Conservation (phyloP, 2,113 vertebrate genomes). For the Oncorhynchus nerka region DNA sequence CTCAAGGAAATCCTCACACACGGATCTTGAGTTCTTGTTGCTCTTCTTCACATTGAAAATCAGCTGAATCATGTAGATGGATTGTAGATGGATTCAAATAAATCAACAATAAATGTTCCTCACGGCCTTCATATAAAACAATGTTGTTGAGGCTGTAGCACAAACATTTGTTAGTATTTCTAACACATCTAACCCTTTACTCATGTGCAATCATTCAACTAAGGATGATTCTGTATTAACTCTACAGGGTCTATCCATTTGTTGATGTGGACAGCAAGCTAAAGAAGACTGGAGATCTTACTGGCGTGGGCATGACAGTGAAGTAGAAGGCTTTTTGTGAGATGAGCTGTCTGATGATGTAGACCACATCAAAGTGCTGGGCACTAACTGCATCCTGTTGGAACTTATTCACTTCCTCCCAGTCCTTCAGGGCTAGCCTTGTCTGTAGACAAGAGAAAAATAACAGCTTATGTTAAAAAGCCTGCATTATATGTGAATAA, state of each 20-base stretch:
- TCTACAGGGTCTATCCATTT: not conserved
- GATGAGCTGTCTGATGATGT: conserved; percentile 78
- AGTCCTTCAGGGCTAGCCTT: conserved; percentile 85
- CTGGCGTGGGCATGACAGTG: conserved; percentile 84
- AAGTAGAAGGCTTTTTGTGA: conserved; percentile 84
- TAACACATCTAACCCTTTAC: too few species aligned
- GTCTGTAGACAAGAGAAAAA: conserved; percentile 72
- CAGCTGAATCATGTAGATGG: conserved; percentile 46
- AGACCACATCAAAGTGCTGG: conserved; percentile 84
- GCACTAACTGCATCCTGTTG: conserved; percentile 81
- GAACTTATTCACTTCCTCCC: conserved; percentile 82
- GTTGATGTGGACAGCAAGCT: not conserved
- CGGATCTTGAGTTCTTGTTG: not conserved
- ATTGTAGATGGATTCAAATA: not conserved
- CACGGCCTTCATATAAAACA: too few species aligned
- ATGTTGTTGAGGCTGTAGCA: too few species aligned
- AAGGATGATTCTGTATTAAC: too few species aligned
- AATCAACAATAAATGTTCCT: too few species aligned
- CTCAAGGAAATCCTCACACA: conserved; percentile 60
- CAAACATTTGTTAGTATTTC: too few species aligned
- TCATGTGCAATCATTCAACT: too few species aligned
- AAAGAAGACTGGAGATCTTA: conserved; percentile 57
- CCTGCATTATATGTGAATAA: not conserved
- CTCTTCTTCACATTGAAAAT: conserved; percentile 50
- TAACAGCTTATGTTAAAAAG: not conserved